Evolutionary conservation across 2,113 vertebrate species (phyloP).

Genomic region (Vulpes ferrilata): DNA sequence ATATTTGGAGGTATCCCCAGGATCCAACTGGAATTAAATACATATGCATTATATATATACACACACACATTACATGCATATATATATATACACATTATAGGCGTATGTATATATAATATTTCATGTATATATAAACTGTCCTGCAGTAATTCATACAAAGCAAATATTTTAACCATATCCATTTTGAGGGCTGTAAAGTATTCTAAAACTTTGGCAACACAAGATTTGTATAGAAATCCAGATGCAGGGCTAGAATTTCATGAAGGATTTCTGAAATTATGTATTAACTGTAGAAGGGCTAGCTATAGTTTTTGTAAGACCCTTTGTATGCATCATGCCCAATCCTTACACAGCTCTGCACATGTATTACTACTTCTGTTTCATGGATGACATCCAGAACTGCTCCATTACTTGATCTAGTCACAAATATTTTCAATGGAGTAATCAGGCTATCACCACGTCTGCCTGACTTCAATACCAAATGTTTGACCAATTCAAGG

Average conservation of each 20-base stretch:
- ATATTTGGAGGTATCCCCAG: background rate
- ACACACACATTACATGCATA: background rate
- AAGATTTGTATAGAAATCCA: background rate
- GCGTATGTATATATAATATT: no score
- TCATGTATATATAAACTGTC: background rate
- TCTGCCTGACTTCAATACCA: background rate
- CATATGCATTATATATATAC: fast-evolving
- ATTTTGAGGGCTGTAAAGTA: background rate
- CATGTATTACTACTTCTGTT: background rate
- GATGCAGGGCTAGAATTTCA: background rate
- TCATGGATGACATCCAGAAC: background rate
- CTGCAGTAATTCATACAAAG: background rate
- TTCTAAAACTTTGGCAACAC: background rate
- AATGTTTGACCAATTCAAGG: background rate
- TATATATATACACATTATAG: no score
- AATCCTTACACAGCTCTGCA: background rate
- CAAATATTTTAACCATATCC: background rate
- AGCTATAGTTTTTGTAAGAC: background rate
- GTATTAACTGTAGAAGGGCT: background rate
- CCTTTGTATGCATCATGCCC: background rate
- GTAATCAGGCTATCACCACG: fast-evolving
- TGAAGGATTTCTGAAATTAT: background rate
- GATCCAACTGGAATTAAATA: background rate
- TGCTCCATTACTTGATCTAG: background rate
- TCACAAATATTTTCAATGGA: background rate